Evolutionary conservation across 2,113 vertebrate species (phyloP), one percentile per base, ranked within the genome.

Genomic region (Mus pahari): DNA sequence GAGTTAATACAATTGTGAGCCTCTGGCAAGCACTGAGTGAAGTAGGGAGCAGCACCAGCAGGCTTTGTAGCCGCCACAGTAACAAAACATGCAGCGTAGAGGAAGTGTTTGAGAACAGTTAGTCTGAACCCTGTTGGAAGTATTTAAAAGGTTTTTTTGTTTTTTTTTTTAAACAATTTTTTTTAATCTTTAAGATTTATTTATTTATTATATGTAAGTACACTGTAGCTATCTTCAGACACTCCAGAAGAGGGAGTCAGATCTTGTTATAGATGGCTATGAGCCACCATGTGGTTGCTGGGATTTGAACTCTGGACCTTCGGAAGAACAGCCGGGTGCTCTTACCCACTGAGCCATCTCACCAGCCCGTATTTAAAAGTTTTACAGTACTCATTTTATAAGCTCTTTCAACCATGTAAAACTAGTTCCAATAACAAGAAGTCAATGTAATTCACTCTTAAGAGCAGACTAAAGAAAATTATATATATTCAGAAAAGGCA

Each of bases 401-500:
- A 88, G 13, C 39, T 89, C 39, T 5, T 79, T 97, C 62, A 79
- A 0, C 11, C 48, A 42, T 74, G 71, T 74, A 42, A 74, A 39
- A 74, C 39, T 74, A 39, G 71, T 74, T 74, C 16, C 39, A 74
- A 26, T 96, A 64, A 70, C 82, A 73, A 64, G 90, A 79, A 94
- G 28, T 88, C 48, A n/a, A 1, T 66, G 31, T 89, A 64, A 91
- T 89, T 26, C 13, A 73, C 36, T 31, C 33, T 48, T 94, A 39
- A 19, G 31, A 86, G 22, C 11, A 70, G 45, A 24, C 86, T 94
- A 94, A 96, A 86, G 42, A 93, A 73, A 78, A 73, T 22, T 73
- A 73, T 19, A 73, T 36, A 71, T n/a, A 74, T 42, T 74, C 22
- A 42, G 10, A 74, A 22, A 74, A 42, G 39, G 22, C 20, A 84